Evolutionary conservation across 2,888 invertebrate genomes (phyloP), one percentile per base, ranked within the genome.

Genomic region (Selenia dentaria): DNA sequence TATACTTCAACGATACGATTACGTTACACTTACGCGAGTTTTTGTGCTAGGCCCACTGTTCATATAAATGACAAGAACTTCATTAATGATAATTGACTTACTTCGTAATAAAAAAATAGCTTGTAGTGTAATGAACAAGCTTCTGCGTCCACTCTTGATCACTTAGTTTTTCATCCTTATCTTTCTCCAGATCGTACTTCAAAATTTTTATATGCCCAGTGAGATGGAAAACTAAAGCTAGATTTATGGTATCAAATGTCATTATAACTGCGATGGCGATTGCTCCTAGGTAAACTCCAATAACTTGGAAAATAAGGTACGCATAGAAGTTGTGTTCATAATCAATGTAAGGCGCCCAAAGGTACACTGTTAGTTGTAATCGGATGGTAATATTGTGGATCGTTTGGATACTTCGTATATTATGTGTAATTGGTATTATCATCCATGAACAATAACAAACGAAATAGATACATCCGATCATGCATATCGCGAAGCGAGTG

Each of bases 181-280:
- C 42, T 0, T 43, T 52, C 38, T 28, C 42, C 4, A 75, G 42
- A 32, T 57, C 67, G 5, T 73, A 29, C 39, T 64, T 69, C 25
- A 74, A 43, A 27, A 73, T 62, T 6, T 69, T 38, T n/a, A 75
- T 56, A 34, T 74, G 74, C 0, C 67, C 67, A 5, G 74, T 60
- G 2, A 74, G 36, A 44, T 74, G 67, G 26, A 57, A 70, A 12
- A 73, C 49, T 6, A 63, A 44, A 1, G 59, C 57, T 12, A 67
- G 64, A 33, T 62, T 65, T 3, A 68, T 36, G 0, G 52, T 40
- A 32, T 70, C 68, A 11, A 60, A 67, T 1, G 53, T 12, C 0
- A 56, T 31, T 0, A 70, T 39, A 0, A 64, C 27, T 0, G 43
- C 8, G 1, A 50, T 41, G 2, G 31, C 44, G 0, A 34, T n/a